A percentile compares a stretch with the other conserved stretches of the same genome.
These are phyloP conservation scores for Turdus rufiventris DNA, from an alignment of 2,113 vertebrate species.

Conservation along the genomic window DNA sequence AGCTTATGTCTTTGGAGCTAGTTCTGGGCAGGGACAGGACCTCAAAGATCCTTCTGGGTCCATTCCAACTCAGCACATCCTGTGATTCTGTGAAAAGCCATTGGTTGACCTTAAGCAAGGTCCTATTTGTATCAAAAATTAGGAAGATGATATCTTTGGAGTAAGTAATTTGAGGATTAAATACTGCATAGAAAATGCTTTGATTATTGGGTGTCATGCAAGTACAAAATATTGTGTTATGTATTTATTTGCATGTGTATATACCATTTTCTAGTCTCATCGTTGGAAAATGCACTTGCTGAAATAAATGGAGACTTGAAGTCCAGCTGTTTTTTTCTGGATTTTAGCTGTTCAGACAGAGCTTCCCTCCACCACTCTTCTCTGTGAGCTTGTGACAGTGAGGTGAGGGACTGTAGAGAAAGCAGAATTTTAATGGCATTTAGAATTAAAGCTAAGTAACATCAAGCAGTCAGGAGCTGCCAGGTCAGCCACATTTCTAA, in stretches of 20 bases:
- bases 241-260: background rate
- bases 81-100: background rate
- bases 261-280: background rate
- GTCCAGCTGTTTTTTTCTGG: background rate
- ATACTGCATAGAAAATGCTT: background rate
- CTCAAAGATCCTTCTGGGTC: background rate
- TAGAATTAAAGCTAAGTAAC: conserved; percentile 44
- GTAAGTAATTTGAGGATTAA: background rate
- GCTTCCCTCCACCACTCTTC: background rate
- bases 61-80: background rate
- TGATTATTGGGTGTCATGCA: background rate
- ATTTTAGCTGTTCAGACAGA: background rate
- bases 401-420: conserved; percentile 4
- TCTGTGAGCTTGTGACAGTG: background rate
- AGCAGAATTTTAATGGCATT: conserved; percentile 56
- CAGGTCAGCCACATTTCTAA: conserved; percentile 48
- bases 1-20: background rate
- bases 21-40: background rate
- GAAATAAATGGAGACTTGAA: background rate
- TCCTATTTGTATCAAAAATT: background rate
- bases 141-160: background rate
- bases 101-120: background rate
- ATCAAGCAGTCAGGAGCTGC: conserved; percentile 44
- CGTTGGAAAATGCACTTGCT: background rate
- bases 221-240: background rate